Base-by-base conservation (phyloP, 2,888 invertebrate species). In the Ecliptopera silaceata region DNA sequence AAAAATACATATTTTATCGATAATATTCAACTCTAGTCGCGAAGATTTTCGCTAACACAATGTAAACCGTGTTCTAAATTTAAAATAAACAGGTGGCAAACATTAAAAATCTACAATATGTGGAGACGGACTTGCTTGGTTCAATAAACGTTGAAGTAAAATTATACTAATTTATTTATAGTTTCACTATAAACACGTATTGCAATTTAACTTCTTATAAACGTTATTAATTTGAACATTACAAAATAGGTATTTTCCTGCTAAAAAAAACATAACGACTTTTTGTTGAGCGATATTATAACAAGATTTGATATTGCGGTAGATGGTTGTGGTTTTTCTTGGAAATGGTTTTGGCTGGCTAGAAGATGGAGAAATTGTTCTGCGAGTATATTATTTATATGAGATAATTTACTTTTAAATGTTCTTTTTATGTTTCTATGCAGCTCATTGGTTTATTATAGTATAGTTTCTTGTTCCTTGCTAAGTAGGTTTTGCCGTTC, bases 401-500 rank as follows among this genome's bases (percentile, higher is more conserved):
- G 6, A 22, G 6, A 22, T 5, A 22, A 2, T 1, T 22, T 22
- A 1, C 22, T 22, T 6, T 22, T 6, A 22, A 22, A 22, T 6
- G n/a, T n/a, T n/a, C 6, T 22, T 22, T 22, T 22, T 2, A 6
- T 22, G 22, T 4, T 22, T 22, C 6, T 4, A 1, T 22, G 4
- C 4, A 5, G 4, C 6, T 6, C 26, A 26, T 26, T 26, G 26
- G 20, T 20, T 20, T n/a, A n/a, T n/a, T n/a, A n/a, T n/a, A n/a
- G n/a, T n/a, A n/a, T 26, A 26, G 1, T 8, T 26, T 26, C 26
- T 26, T 6, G 38, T 51, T 38, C 38, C 45, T 31, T 39, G 31
- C 18, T 38, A 29, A 44, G 51, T 41, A 32, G 15, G 15, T 32
- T 12, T 53, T 55, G 43, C 48, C 38, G 43, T 15, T 13, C 31